A percentile compares a stretch with the other conserved stretches of the same genome.
These are phyloP conservation scores for Thecophora atra DNA, from an alignment of 2,888 invertebrate species.

Conservation along the genomic window DNA sequence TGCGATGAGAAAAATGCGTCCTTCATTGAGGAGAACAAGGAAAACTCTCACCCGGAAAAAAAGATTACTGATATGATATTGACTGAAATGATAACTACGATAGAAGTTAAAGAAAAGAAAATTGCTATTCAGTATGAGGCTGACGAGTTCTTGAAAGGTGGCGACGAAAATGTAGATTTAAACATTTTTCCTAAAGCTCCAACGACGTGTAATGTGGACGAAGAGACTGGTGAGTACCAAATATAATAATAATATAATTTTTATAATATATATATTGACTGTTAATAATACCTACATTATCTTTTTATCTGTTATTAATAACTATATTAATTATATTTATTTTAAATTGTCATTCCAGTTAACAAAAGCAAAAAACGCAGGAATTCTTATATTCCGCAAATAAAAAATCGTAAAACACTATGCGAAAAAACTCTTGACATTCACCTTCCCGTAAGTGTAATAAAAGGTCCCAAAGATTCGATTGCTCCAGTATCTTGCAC, in stretches of 20 bases:
- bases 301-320: no score
- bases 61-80: constrained; percentile 48
- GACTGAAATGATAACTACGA: constrained; percentile 47
- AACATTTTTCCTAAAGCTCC: not conserved
- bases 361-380: not conserved
- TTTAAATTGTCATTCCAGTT: not conserved
- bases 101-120: constrained; percentile 51
- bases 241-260: no score
- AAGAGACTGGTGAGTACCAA: no score
- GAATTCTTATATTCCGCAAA: constrained; percentile 6
- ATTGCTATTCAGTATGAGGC: constrained; percentile 41
- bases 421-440: constrained; percentile 45
- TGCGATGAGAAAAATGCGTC: constrained; percentile 37
- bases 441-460: constrained; percentile 46
- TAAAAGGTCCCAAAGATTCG: constrained; percentile 34
- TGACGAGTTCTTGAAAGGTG: constrained; percentile 42
- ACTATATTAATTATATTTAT: not conserved
- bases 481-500: constrained; percentile 28
- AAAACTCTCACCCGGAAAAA: constrained; percentile 51
- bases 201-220: no score
- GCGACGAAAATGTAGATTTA: not conserved
- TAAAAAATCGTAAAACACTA: constrained; percentile 34
- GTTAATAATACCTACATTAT: no score
- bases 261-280: no score
- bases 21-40: constrained; percentile 50